These are phyloP conservation scores for Phengaris arion DNA, from an alignment of 2,888 invertebrate genomes.

Conservation along the genomic window DNA sequence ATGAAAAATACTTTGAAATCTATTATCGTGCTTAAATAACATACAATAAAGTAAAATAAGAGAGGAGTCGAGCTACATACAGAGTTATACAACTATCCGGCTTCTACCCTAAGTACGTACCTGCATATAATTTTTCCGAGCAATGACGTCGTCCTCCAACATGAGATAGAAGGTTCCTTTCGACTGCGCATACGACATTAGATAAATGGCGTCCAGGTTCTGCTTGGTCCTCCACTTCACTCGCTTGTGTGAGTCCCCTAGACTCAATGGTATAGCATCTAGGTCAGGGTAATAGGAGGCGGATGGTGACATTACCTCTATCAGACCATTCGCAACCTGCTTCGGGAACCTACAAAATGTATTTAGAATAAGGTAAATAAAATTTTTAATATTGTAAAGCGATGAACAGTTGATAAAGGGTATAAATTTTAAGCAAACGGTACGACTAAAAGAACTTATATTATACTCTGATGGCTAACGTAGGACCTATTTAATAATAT, in stretches of 20 bases:
- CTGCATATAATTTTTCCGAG: conserved; percentile 89
- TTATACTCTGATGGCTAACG: too few species aligned
- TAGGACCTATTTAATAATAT: too few species aligned
- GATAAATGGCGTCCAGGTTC: conserved; percentile 94
- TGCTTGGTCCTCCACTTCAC: conserved; percentile 96
- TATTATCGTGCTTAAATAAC: too few species aligned
- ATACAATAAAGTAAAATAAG: too few species aligned
- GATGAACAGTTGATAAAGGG: not conserved
- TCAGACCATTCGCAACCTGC: conserved; percentile 87
- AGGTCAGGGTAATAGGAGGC: conserved; percentile 93
- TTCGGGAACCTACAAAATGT: conserved; percentile 82
- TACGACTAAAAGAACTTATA: too few species aligned
- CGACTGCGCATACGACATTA: conserved; percentile 95
- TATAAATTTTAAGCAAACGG: too few species aligned
- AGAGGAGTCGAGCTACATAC: too few species aligned
- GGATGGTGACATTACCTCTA: conserved; percentile 94
- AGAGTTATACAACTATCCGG: not conserved
- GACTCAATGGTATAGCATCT: conserved; percentile 84
- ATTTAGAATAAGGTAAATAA: not conserved
- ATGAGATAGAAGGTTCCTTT: conserved; percentile 94
- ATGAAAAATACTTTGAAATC: not conserved
- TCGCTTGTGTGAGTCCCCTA: conserved; percentile 92
- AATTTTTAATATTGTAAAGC: not conserved
- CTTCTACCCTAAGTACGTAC: conserved; percentile 77
- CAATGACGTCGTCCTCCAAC: conserved; percentile 95